These are phyloP conservation scores for Bruchidius siliquastri DNA, from an alignment of 2,888 invertebrate species.

Conservation along the genomic window DNA sequence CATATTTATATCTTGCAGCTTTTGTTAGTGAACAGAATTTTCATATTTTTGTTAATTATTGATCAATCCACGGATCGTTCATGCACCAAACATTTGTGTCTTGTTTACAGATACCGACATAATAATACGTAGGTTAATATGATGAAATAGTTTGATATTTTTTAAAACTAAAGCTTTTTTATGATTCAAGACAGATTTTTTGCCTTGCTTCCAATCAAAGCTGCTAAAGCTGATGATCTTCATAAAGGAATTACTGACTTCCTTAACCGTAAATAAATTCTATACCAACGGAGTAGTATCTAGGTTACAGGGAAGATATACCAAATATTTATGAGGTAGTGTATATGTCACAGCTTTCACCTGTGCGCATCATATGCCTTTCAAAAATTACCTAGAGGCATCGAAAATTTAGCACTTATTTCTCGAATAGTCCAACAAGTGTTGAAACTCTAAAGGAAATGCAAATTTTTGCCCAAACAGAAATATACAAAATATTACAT, in stretches of 20 bases:
- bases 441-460: no score
- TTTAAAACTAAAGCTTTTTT: conserved; percentile 1
- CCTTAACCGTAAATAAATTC: conserved; percentile 8
- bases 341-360: no score
- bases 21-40: conserved; percentile 15
- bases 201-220: conserved; percentile 9
- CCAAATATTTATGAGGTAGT: no score
- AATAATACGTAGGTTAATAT: neutral
- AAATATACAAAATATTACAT: no score
- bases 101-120: conserved; percentile 10
- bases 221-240: conserved; percentile 11
- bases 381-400: no score
- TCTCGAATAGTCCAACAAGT: no score
- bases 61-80: conserved; percentile 6
- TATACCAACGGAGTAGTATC: conserved; percentile 8
- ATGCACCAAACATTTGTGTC: conserved; percentile 15
- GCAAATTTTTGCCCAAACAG: no score
- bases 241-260: conserved; percentile 6
- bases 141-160: no score
- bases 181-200: conserved; percentile 10
- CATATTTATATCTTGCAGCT: conserved; percentile 9
- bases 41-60: conserved; percentile 11
- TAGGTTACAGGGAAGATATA: no score
- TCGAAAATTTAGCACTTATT: no score
- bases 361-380: no score